Percentiles rank a stretch among this genome's conserved stretches.
Evolutionary conservation across 2,797 vertebrate species (phyloP).

Genomic region (Chrosomus eos): DNA sequence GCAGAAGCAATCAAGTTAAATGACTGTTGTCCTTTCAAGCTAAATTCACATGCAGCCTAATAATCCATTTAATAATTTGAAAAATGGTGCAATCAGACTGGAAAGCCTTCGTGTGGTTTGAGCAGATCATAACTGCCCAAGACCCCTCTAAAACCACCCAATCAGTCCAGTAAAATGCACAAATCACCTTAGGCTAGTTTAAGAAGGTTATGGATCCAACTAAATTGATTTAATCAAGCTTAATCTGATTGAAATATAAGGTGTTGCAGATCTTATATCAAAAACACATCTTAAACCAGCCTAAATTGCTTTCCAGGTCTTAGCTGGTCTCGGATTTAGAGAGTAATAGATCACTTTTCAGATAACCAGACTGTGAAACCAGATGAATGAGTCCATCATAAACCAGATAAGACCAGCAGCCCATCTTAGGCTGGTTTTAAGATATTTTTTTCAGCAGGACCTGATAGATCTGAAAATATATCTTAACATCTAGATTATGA

Average conservation of each 20-base stretch:
- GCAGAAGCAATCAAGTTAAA: conserved; percentile 13
- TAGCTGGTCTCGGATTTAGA: neutral
- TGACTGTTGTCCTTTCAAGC: neutral
- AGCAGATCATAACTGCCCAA: neutral
- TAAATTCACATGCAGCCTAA: neutral
- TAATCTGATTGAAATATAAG: neutral
- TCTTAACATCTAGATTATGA: too few species aligned
- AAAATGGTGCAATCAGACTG: neutral
- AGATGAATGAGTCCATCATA: neutral
- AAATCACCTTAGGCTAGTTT: neutral
- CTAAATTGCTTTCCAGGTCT: neutral
- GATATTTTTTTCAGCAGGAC: neutral
- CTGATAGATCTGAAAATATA: neutral
- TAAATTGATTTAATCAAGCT: neutral
- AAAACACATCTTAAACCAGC: neutral
- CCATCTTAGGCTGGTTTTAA: neutral
- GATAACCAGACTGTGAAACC: too few species aligned
- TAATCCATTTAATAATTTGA: conserved; percentile 13
- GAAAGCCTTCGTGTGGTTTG: neutral
- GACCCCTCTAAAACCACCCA: neutral
- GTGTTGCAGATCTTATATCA: neutral
- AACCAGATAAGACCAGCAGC: neutral
- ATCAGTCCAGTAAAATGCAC: neutral
- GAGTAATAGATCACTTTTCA: neutral
- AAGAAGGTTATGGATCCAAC: neutral